These are phyloP conservation scores for Dinocampus coccinellae DNA, from an alignment of 2,888 invertebrate genomes.

Conservation along the genomic window DNA sequence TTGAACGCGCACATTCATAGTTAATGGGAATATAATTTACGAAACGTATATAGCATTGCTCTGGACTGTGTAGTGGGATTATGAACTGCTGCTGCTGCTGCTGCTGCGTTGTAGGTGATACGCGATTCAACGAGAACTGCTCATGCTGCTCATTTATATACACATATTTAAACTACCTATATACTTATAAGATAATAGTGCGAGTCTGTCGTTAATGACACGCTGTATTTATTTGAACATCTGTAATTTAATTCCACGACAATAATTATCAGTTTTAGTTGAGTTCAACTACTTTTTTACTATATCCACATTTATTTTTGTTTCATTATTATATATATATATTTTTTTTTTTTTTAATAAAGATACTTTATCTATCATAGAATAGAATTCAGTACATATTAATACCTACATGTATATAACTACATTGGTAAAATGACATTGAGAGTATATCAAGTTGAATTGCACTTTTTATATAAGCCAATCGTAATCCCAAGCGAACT, in stretches of 20 bases:
- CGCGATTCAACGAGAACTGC: constrained; percentile 5
- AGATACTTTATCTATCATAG: not conserved
- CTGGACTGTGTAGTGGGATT: not conserved
- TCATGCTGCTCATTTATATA: not conserved
- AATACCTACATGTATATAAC: not conserved
- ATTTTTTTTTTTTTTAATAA: not conserved
- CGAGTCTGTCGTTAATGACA: not conserved
- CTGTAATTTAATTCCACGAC: not conserved
- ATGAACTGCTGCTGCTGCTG: not conserved
- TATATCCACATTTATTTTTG: not conserved
- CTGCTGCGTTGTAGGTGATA: constrained; percentile 1
- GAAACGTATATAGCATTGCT: not conserved
- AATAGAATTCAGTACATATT: not conserved
- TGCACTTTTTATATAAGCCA: not conserved
- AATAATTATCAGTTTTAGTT: not conserved
- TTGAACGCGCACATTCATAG: not conserved
- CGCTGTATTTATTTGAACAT: not conserved
- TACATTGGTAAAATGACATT: not conserved
- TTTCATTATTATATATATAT: too few relatives aligned
- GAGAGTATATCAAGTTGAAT: not conserved
- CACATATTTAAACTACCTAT: not conserved
- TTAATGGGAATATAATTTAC: constrained; percentile 17
- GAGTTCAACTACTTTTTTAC: not conserved
- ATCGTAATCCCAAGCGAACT: not conserved
- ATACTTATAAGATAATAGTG: constrained; percentile 2